These are phyloP conservation scores for Bombus soroeensis DNA, from an alignment of 1,140 invertebrate species.

Conservation along the genomic window DNA sequence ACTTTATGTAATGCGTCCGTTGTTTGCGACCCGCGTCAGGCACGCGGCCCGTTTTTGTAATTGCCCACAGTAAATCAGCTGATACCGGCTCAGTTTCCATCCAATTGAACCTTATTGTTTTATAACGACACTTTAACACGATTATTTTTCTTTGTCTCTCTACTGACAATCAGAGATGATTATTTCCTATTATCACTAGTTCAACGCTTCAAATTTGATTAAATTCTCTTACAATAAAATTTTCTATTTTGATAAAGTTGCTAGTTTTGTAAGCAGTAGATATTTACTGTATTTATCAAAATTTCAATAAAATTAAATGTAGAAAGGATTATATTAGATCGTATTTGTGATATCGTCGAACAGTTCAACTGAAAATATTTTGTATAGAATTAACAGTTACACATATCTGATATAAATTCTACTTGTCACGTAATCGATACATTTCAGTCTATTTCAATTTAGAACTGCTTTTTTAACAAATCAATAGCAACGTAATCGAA, in stretches of 20 bases:
- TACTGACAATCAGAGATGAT: too few relatives aligned
- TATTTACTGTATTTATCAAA: not conserved
- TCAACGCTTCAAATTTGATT: too few relatives aligned
- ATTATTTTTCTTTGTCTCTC: not conserved
- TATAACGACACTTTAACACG: not conserved
- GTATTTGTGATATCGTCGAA: not conserved
- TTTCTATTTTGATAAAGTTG: not conserved
- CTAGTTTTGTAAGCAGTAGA: not conserved
- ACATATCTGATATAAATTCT: not conserved
- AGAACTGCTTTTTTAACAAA: not conserved
- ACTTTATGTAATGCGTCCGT: slow-evolving; percentile 9
- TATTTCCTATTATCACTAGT: too few relatives aligned
- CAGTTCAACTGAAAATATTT: not conserved
- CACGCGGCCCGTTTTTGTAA: slow-evolving; percentile 14
- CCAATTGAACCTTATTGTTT: not conserved
- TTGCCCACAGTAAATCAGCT: slow-evolving; percentile 14
- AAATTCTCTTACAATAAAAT: not conserved
- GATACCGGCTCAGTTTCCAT: not conserved
- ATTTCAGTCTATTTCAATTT: not conserved
- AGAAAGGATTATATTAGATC: not conserved
- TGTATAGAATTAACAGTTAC: not conserved
- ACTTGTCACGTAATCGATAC: not conserved
- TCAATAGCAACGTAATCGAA: not conserved
- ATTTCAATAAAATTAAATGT: not conserved
- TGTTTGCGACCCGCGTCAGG: not conserved